phyloP scores from a whole-genome alignment of 1,140 invertebrate species.

The Elymnias hypermnestra region DNA sequence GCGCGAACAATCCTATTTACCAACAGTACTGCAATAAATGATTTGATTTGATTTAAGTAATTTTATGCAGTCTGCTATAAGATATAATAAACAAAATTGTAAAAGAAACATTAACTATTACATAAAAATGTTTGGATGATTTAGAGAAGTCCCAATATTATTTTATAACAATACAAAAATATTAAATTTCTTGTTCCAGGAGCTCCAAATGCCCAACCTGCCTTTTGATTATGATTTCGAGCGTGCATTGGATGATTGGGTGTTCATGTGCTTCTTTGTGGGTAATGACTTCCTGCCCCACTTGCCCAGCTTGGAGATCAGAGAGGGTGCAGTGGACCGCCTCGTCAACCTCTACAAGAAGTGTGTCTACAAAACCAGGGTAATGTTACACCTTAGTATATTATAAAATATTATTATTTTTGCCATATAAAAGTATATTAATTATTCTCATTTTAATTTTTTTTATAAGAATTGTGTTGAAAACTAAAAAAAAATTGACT shows the following conservation, averaged over 20 bases:
- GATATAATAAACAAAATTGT: no score
- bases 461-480: no score
- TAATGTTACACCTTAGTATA: no score
- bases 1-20: no score
- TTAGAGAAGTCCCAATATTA: no score
- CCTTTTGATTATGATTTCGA: slow-evolving; percentile 95
- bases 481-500: no score
- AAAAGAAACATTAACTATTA: no score
- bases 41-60: no score
- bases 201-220: slow-evolving; percentile 92
- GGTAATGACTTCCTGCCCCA: slow-evolving; percentile 99
- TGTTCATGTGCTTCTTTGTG: slow-evolving; percentile 99
- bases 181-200: slow-evolving; percentile 24
- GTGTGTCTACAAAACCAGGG: slow-evolving; percentile 93
- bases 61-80: no score
- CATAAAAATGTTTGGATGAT: no score
- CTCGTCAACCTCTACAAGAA: slow-evolving; percentile 97
- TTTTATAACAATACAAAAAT: no score
- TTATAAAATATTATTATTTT: slow-evolving; percentile 14
- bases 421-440: not conserved
- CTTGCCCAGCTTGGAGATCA: slow-evolving; percentile 97
- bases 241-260: slow-evolving; percentile 97
- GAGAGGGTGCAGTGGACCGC: slow-evolving; percentile 98
- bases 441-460: not conserved
- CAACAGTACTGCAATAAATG: no score